A percentile compares a stretch with the other conserved stretches of the same genome.
phyloP scores from a whole-genome alignment of 2,888 invertebrate genomes.

The Athripsodes cinereus region DNA sequence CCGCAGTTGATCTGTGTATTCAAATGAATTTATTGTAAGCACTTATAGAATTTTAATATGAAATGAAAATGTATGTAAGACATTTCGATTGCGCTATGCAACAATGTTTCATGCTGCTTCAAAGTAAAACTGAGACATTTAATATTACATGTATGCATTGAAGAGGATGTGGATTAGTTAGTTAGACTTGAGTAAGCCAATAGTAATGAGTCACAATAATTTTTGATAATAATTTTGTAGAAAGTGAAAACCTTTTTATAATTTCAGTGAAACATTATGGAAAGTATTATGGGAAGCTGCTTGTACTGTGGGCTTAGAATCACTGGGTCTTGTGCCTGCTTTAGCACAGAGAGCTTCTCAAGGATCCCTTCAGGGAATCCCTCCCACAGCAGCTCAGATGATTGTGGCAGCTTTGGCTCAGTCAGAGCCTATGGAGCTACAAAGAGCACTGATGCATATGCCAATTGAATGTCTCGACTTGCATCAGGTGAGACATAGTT shows the following conservation, averaged over 20 bases:
- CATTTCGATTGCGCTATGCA: no score
- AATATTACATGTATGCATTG: no score
- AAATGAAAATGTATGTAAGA: no score
- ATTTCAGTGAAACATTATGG: conserved; percentile 43
- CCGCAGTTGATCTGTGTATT: conserved; percentile 24
- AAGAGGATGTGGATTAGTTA: no score
- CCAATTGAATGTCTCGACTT: conserved; percentile 59
- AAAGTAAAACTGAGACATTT: no score
- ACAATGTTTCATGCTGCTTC: no score
- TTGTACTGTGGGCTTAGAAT: conserved; percentile 47
- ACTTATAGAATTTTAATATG: background rate
- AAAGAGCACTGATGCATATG: conserved; percentile 61
- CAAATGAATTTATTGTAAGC: conserved; percentile 25
- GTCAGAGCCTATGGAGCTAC: conserved; percentile 58
- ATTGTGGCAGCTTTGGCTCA: conserved; percentile 60
- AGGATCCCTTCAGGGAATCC: conserved; percentile 51
- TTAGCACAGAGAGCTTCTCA: conserved; percentile 51
- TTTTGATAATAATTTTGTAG: background rate
- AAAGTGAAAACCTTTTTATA: background rate
- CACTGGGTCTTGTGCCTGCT: conserved; percentile 54
- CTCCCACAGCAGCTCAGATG: conserved; percentile 61
- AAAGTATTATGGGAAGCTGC: conserved; percentile 41
- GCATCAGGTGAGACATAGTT: conserved; percentile 44
- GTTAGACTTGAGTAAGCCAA: no score
- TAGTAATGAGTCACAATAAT: no score